phyloP scores from a whole-genome alignment of 2,113 vertebrate genomes.

The Pteruthius melanotis region DNA sequence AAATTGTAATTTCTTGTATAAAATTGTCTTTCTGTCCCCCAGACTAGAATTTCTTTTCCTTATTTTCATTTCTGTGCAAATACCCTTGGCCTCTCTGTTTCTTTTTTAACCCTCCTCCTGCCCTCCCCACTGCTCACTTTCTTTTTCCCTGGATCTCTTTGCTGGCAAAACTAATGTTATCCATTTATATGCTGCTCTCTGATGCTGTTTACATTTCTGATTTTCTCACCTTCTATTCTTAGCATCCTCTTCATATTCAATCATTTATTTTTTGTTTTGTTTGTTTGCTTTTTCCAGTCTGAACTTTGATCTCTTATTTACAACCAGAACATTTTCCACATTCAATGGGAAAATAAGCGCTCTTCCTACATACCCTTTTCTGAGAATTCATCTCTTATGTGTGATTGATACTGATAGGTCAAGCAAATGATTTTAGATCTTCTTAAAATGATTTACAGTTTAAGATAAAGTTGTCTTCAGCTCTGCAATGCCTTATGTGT shows the following conservation, averaged over 20 bases:
- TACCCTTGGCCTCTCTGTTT: background rate
- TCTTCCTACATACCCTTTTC: background rate
- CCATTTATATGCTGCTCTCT: background rate
- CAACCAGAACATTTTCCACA: background rate
- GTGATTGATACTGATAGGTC: background rate
- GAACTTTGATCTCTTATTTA: conserved; percentile 12
- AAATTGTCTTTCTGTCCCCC: background rate
- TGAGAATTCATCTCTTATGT: background rate
- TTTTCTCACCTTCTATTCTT: background rate
- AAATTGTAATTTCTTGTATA: background rate
- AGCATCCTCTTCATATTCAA: background rate
- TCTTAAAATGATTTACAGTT: conserved; percentile 16
- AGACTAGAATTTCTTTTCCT: background rate
- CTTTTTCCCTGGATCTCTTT: background rate
- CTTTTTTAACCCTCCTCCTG: background rate
- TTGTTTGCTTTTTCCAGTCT: background rate
- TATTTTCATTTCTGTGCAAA: background rate
- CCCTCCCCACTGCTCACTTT: background rate
- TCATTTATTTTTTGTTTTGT: background rate
- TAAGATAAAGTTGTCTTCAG: conserved; percentile 2
- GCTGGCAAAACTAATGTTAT: background rate
- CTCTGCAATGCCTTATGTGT: background rate
- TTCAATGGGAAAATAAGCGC: background rate
- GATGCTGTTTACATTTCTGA: background rate
- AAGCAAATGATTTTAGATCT: conserved; percentile 3